phyloP scores from a whole-genome alignment of 2,888 invertebrate genomes.

The Campaea margaritaria region DNA sequence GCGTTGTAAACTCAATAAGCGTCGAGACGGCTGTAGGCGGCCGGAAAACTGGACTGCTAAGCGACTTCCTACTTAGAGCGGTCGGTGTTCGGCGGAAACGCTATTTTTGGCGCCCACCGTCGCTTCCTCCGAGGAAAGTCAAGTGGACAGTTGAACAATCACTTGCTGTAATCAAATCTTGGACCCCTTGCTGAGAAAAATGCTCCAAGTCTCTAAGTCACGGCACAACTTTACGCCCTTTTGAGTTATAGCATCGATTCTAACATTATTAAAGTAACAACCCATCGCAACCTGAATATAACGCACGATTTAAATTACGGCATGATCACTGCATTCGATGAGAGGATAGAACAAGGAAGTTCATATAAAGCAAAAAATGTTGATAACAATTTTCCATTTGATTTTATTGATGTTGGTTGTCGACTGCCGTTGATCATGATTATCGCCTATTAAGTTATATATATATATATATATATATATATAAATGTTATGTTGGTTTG shows the following conservation, averaged over 20 bases:
- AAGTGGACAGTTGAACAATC: conserved; percentile 61
- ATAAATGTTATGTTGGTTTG: too few species aligned
- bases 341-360: conserved; percentile 35
- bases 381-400: conserved; percentile 32
- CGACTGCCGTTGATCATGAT: conserved; percentile 35
- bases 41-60: conserved; percentile 76
- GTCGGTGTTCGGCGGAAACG: conserved; percentile 75
- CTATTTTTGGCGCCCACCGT: conserved; percentile 84
- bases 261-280: not conserved
- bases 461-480: too few species aligned
- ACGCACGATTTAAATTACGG: conserved; percentile 10
- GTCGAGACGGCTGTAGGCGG: conserved; percentile 81
- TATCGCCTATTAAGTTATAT: conserved; percentile 46
- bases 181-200: conserved; percentile 21
- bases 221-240: not conserved
- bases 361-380: conserved; percentile 34
- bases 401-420: conserved; percentile 21
- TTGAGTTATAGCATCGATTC: not conserved
- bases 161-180: conserved; percentile 54
- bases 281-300: not conserved
- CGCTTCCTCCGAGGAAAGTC: conserved; percentile 82
- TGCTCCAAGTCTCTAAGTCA: not conserved
- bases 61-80: conserved; percentile 83
- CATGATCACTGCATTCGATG: conserved; percentile 27
- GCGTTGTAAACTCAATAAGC: conserved; percentile 82